A percentile compares a stretch with the other conserved stretches of the same genome.
Evolutionary conservation across 2,113 vertebrate species (phyloP).

Genomic region (Nansenia antarctica): DNA sequence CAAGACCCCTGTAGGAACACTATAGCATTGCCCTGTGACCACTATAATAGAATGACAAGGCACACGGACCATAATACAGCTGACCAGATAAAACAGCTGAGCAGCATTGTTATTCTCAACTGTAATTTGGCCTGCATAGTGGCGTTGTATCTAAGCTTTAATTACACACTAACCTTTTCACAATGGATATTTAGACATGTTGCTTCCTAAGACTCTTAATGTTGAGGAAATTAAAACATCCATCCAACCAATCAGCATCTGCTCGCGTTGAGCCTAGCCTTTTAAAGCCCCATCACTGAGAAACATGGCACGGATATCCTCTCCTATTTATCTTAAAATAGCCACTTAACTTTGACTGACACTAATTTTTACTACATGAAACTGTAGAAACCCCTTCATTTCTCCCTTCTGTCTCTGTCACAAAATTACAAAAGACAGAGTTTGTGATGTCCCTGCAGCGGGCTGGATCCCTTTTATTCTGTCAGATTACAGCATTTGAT

Average conservation of each 20-base stretch:
- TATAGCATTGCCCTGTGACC: background rate
- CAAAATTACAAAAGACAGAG: constrained; percentile 97
- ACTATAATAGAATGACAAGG: background rate
- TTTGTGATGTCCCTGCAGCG: constrained; percentile 93
- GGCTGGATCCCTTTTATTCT: constrained; percentile 88
- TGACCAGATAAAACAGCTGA: constrained; percentile 40
- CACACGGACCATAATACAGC: constrained; percentile 17
- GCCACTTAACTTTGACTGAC: constrained; percentile 96
- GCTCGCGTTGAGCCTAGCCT: constrained; percentile 69
- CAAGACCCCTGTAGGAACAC: background rate
- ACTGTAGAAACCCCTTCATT: constrained; percentile 88
- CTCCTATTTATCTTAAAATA: constrained; percentile 84
- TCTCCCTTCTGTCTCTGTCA: constrained; percentile 78
- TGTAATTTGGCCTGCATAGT: constrained; percentile 58
- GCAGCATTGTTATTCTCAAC: constrained; percentile 56
- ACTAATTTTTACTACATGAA: constrained; percentile 96
- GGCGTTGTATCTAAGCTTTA: constrained; percentile 68
- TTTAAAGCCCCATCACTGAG: constrained; percentile 59
- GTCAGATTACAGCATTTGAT: constrained; percentile 96
- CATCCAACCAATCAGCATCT: constrained; percentile 67
- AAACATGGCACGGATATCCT: constrained; percentile 67
- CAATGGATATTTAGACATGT: constrained; percentile 69
- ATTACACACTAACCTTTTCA: constrained; percentile 76
- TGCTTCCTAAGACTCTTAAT: constrained; percentile 56
- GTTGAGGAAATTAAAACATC: constrained; percentile 71